Conservation (phyloP, 2,888 invertebrate genomes). For the Chorisops tibialis region DNA sequence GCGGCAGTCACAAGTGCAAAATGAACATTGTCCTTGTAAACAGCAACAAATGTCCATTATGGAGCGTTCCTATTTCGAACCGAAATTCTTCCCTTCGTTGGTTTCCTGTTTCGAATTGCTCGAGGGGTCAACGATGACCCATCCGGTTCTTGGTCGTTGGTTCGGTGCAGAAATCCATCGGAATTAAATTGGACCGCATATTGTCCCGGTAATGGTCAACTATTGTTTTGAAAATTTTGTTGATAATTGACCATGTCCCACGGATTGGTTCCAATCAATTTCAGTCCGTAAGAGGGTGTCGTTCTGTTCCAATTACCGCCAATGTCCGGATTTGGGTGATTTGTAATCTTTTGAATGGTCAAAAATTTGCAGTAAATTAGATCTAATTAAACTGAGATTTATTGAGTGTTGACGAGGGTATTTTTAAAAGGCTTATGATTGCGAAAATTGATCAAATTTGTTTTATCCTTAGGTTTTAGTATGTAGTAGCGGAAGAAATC, state of each 20-base stretch:
- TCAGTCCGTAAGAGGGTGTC: neutral
- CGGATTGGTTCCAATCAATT: slow-evolving; percentile 30
- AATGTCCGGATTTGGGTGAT: no score
- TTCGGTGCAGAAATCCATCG: neutral
- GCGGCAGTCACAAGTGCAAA: slow-evolving; percentile 20
- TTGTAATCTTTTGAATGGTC: no score
- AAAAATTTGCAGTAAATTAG: no score
- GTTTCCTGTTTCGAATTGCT: slow-evolving; percentile 14
- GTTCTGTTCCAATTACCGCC: no score
- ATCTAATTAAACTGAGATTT: no score
- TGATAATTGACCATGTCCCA: slow-evolving; percentile 30
- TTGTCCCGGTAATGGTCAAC: slow-evolving; percentile 28
- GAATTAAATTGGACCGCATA: slow-evolving; percentile 9
- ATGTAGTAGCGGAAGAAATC: no score
- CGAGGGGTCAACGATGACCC: slow-evolving; percentile 9
- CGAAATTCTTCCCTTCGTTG: slow-evolving; percentile 11
- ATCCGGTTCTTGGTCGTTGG: neutral
- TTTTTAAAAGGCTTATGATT: no score
- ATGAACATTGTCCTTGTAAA: slow-evolving; percentile 2
- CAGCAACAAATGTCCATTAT: slow-evolving; percentile 26
- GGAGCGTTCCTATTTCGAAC: neutral
- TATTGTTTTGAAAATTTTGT: slow-evolving; percentile 31
- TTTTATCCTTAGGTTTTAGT: no score
- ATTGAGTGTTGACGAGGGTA: no score
- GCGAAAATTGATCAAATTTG: no score